Base-by-base conservation (phyloP, 2,888 invertebrate species). In the Lymantria monacha region DNA sequence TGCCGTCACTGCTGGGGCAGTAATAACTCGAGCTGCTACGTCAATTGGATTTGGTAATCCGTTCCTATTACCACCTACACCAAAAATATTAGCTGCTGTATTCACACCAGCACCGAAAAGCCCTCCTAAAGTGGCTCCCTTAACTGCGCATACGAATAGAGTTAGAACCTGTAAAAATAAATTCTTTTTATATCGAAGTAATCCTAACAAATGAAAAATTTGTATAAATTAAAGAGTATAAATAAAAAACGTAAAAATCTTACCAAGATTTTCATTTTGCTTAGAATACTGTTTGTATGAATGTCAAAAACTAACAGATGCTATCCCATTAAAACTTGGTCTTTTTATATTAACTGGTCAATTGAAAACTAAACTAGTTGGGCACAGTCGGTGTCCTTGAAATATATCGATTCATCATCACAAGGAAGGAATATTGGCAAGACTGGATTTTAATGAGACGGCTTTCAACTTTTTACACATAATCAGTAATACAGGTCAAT, bases 261-360 rank as follows among this genome's bases (percentile, higher is more conserved):
- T 44, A 82, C 81, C 72, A 81, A 65, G 63, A 77, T 74, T 72
- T 79, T 80, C 81, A 82, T 82, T 49, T 70, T 77, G 69, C 49
- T 71, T 70, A 76, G 76, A 73, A 77, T 66, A 68, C 69, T 63
- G 55, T 68, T 61, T 71, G 66, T 60, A 59, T 61, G 62, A 59
- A 53, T 61, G 51, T 63, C 69, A 71, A 63, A 72, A 69, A 57
- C 61, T 72, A 63, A 81, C 73, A 78, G 64, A 69, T 79, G 60
- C 41, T 57, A 53, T 66, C 51, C 51, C 45, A 57, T 49, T 22
- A 15, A 52, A 52, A 44, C 56, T 50, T 49, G 44, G 56, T 62
- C 68, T 67, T 76, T 74, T 71, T 81, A 81, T 81, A 81, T 61
- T 59, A 60, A 66, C 65, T 44, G 49, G 50, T 47, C 54, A 33